Evolutionary conservation across 2,113 vertebrate species (phyloP).

Genomic region (Phocoena sinus): DNA sequence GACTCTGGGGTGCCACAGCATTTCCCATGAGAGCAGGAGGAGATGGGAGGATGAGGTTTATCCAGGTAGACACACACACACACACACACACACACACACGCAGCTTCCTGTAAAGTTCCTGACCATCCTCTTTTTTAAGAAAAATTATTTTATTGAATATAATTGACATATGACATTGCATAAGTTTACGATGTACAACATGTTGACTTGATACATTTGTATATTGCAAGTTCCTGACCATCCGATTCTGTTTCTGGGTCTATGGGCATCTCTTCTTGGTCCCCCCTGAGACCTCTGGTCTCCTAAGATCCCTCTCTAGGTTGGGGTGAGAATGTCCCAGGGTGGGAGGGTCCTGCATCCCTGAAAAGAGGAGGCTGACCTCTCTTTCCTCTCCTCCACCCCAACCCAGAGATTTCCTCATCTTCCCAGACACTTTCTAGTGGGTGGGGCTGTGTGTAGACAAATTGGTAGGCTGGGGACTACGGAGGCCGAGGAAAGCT

Average conservation of each 20-base stretch:
- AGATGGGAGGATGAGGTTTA: neutral
- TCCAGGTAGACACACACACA: neutral
- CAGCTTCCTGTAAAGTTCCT: neutral
- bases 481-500: neutral
- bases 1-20: neutral
- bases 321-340: neutral
- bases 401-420: constrained; percentile 22
- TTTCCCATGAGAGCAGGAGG: neutral
- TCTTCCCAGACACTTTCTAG: constrained; percentile 16
- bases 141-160: neutral
- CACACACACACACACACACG: neutral
- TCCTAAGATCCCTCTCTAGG: neutral
- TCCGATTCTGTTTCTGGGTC: neutral
- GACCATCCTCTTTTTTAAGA: neutral
- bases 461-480: neutral
- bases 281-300: neutral
- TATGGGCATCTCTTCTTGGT: neutral
- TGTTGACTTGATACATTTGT: neutral
- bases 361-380: neutral
- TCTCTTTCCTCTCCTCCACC: neutral
- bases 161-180: neutral
- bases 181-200: accelerated
- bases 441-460: constrained; percentile 8
- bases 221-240: neutral
- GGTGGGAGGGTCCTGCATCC: neutral